phyloP scores from a whole-genome alignment of 2,888 invertebrate species.

The Cantharis nigra region DNA sequence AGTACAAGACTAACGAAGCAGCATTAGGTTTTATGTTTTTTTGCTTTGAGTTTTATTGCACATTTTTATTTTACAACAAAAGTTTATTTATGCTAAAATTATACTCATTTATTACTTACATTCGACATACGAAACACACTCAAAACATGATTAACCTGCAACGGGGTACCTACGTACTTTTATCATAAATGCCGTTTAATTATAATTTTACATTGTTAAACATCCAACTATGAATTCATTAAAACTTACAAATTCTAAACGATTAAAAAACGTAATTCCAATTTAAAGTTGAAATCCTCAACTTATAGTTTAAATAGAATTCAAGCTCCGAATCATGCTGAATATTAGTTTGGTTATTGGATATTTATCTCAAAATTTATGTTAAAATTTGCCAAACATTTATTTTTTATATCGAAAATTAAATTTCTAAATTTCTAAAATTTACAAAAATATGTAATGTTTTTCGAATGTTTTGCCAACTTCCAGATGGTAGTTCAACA shows the following conservation, averaged over 20 bases:
- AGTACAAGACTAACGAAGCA: slow-evolving; percentile 43
- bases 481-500: no score
- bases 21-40: slow-evolving; percentile 26
- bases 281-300: no score
- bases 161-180: neutral
- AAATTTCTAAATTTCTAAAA: no score
- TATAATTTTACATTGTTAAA: neutral
- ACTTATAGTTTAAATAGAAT: no score
- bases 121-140: neutral
- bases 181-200: neutral
- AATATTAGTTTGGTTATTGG: no score
- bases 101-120: neutral
- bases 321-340: no score
- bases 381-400: no score
- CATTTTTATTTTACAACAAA: neutral
- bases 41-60: slow-evolving; percentile 27
- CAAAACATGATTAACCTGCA: neutral
- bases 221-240: neutral
- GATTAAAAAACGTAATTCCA: neutral
- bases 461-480: no score
- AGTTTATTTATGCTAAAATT: neutral
- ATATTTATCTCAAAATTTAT: no score
- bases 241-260: neutral
- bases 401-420: no score
- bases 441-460: no score